Evolutionary conservation across 2,113 vertebrate species (phyloP), one percentile per base, ranked within the genome.

Genomic region (Heloderma charlesbogerti): DNA sequence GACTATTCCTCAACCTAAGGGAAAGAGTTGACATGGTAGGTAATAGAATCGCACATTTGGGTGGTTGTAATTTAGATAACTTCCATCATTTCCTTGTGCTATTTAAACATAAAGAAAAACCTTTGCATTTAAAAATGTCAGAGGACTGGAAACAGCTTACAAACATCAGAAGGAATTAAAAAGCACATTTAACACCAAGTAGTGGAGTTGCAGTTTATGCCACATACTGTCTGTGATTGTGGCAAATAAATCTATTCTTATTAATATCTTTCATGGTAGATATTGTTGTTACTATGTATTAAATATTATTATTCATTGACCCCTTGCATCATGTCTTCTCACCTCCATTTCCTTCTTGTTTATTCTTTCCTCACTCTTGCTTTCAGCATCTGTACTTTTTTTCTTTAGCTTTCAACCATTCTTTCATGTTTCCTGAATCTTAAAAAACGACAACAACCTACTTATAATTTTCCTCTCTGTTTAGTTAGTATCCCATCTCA

Each of bases 131-230:
- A 86, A 43, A 88, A 88, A 85, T 37, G 72, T 43, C n/a, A 69
- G 66, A 91, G 78, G 87, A 84, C 31, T 82, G 81, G 54, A 83
- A 63, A 87, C 89, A 93, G 90, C 90, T 82, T 92, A 69, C 81
- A 90, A 94, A 90, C 57, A 87, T 87, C 89, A 88, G 81, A 83
- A 45, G 43, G 79, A 88, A 80, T 89, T 72, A 90, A 94, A 94
- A 91, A 83, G 57, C n/a, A 40, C n/a, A 83, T 57, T 77, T 54
- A 91, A 69, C n/a, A 71, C n/a, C 81, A 31, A 78, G n/a, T 29
- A 67, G 37, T 31, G 25, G 71, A 88, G 29, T 51, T 54, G 60
- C 48, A 54, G 27, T 12, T 15, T 78, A 25, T 43, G 13, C 45
- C 45, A 69, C 43, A 69, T 69, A 54, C 8, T 6, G 40, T 34